A percentile compares a stretch with the other conserved stretches of the same genome.
Conservation (phyloP, 2,888 invertebrate species). For the Slavum lentiscoides region DNA sequence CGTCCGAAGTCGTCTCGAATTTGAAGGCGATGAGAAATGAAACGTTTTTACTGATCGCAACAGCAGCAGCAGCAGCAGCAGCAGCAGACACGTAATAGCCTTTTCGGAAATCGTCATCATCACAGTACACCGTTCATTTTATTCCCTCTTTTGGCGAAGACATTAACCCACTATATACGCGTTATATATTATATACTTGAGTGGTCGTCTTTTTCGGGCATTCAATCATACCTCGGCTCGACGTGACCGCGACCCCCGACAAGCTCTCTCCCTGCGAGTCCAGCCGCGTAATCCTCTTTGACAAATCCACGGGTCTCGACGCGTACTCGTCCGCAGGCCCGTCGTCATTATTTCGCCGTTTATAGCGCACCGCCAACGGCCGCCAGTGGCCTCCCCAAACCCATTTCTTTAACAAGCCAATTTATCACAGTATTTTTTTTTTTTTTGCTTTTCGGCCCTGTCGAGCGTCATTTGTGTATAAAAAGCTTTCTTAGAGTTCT, state of each 20-base stretch:
- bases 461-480: neutral
- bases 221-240: neutral
- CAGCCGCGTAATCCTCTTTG: neutral
- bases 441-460: neutral
- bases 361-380: neutral
- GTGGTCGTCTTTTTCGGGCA: neutral
- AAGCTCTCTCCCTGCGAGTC: neutral
- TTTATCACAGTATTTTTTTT: constrained; percentile 15
- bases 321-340: neutral
- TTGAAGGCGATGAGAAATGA: no score
- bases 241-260: neutral
- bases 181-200: neutral
- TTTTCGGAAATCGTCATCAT: no score
- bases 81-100: no score
- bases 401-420: constrained; percentile 16
- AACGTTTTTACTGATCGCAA: no score
- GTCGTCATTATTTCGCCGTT: constrained; percentile 5
- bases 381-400: neutral
- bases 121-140: no score
- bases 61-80: no score
- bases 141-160: neutral
- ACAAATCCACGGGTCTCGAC: neutral
- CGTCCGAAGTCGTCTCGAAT: no score
- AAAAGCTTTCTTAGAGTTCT: no score
- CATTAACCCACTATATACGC: no score